Base-by-base conservation (phyloP, 2,113 vertebrate species). In the Morone saxatilis region DNA sequence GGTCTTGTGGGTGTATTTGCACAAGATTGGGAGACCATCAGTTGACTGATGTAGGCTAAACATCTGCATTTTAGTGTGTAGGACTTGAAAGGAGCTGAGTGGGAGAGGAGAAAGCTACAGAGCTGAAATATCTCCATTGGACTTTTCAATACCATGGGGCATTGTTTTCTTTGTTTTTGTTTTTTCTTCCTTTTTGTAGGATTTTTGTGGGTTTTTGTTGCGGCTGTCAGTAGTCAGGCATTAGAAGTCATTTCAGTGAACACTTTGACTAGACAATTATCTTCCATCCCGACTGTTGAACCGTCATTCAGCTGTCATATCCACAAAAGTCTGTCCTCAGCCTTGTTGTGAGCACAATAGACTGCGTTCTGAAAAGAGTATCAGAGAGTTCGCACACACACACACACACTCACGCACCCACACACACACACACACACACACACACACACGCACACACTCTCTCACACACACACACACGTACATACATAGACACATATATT, bases 231-330 rank as follows among this genome's bases (percentile, higher is more conserved):
- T 81, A 81, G 67, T 86, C 57, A 48, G 14, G 56, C 73, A 83
- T 91, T 87, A 86, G 74, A 91, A 89, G 78, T 88, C 22, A 80
- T 88, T 89, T 88, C 82, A 79, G 69, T 61, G 77, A 87, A 88
- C 48, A 81, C 78, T 91, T 89, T 89, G 84, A 93, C 89, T 60
- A 89, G 87, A 89, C 83, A 76, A 73, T 93, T 88, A 68, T 88
- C 70, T 87, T 84, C 87, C 72, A 87, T 71, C 75, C 51, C 3
- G 31, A 54, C 76, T 81, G 84, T 88, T 85, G 71, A 90, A 86
- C 61, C 84, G 90, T 87, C 92, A 91, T 73, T 94, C 89, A 89
- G 75, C 90, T 92, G 91, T 90, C 91, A 92, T 47, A 76, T 22
- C 50, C 79, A 88, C 90, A 93, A 91, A 92, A 85, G 85, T 89